Base-by-base conservation (phyloP, 2,888 invertebrate genomes). In the Nowickia ferox region DNA sequence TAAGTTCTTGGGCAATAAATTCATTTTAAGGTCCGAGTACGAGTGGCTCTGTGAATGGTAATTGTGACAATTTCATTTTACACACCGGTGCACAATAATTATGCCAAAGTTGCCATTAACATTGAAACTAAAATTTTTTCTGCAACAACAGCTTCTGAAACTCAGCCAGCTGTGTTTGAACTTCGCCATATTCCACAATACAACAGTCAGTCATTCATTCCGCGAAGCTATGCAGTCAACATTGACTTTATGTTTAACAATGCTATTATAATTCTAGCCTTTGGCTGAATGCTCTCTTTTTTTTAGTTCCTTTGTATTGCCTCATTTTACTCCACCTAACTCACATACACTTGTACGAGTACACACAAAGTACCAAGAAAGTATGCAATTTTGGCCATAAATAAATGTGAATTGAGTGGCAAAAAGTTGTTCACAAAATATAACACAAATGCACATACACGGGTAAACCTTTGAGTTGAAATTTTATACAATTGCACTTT, bases 51-150 rank as follows among this genome's bases (percentile, higher is more conserved):
- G 53, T 75, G 78, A 86, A 86, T 85, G 79, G 86, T 87, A 88
- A 86, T 87, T 87, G 84, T 86, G 88, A 87, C 88, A 87, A 88
- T 88, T 88, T 88, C 88, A 88, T 88, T 88, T 88, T 86, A 79
- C 84, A 87, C 87, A 76, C 76, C 81, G 83, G 77, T 88, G 87
- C 84, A 81, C 87, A 88, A 87, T 88, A 88, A 87, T 88, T 88
- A 87, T 84, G 84, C 76, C 66, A 65, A 69, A 78, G 71, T 84
- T 84, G 46, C 79, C 76, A 82, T 83, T 85, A 75, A 79, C 82
- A 85, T 69, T 78, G 76, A 81, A 82, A 68, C 68, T 72, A 82
- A 77, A 81, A 57, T 55, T 77, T n/a, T 77, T 30, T 5, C 30
- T 6, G 76, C 82, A 51, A 53, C 59, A 72, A 57, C 42, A 66